Evolutionary conservation across 2,797 vertebrate species (phyloP).

Genomic region (Podargus strigoides): DNA sequence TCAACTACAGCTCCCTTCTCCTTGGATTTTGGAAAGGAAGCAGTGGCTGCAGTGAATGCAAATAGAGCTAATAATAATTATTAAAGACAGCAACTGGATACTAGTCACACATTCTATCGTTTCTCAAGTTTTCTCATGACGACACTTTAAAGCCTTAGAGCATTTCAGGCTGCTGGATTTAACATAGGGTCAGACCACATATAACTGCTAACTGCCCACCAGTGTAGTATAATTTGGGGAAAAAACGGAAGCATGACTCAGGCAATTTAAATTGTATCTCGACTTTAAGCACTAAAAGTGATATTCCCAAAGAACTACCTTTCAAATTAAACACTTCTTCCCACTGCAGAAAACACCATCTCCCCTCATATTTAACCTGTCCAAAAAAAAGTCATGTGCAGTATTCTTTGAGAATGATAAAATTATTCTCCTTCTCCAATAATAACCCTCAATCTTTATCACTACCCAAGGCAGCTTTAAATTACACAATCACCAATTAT

Average conservation of each 20-base stretch:
- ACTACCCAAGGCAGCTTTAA: background rate
- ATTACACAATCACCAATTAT: background rate
- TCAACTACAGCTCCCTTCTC: background rate
- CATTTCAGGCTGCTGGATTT: background rate
- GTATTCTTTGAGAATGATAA: background rate
- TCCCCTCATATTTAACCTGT: background rate
- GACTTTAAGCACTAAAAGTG: background rate
- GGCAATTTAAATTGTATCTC: background rate
- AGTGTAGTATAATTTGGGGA: background rate
- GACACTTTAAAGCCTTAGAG: background rate
- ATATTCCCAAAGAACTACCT: background rate
- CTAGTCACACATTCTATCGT: background rate
- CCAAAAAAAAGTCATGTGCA: background rate
- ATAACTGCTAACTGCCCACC: background rate
- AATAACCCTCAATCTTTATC: background rate
- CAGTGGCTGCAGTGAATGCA: background rate
- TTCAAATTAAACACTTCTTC: background rate
- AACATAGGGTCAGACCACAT: background rate
- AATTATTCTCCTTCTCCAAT: background rate
- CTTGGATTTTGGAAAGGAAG: background rate
- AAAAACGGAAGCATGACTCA: slow-evolving; percentile 5
- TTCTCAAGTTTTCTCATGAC: background rate
- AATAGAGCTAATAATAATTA: background rate
- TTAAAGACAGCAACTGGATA: background rate
- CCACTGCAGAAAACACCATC: background rate